Percentiles rank a stretch among this genome's conserved stretches.
Evolutionary conservation across 2,797 vertebrate species (phyloP).

Genomic region (Cheirogaleus major): DNA sequence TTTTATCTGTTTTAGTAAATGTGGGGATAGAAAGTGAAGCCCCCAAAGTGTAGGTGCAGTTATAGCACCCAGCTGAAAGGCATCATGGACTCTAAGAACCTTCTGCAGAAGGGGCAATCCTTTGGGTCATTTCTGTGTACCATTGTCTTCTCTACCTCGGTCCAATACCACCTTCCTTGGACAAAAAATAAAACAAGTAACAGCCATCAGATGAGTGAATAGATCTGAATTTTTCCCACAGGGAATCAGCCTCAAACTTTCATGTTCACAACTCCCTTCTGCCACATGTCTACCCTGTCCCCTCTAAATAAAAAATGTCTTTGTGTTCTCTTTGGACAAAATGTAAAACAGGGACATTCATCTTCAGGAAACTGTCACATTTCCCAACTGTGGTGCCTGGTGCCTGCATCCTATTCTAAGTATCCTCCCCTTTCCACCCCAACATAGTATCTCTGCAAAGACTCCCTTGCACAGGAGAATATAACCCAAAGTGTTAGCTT

Average conservation of each 20-base stretch:
- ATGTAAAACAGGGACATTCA: neutral
- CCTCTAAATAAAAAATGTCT: constrained; percentile 25
- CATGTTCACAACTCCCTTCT: neutral
- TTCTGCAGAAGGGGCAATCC: neutral
- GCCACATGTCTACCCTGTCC: neutral
- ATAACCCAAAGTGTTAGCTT: neutral
- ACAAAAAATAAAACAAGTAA: constrained; percentile 69
- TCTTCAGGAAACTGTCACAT: neutral
- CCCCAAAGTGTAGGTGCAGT: neutral
- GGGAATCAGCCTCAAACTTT: neutral
- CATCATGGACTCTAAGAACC: neutral
- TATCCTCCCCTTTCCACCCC: neutral
- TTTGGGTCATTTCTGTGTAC: constrained; percentile 34
- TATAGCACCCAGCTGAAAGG: neutral
- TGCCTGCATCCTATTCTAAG: neutral
- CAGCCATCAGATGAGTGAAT: constrained; percentile 38
- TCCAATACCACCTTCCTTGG: constrained; percentile 56
- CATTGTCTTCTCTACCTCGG: constrained; percentile 69
- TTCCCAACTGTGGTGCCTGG: neutral
- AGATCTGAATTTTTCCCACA: constrained; percentile 42
- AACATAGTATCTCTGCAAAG: neutral
- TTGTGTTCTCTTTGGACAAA: neutral
- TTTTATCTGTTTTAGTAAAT: constrained; percentile 42
- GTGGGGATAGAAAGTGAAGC: constrained; percentile 23
- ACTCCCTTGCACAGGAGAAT: neutral